Conservation (phyloP, 2,888 invertebrate genomes). For the Magallana nippona region DNA sequence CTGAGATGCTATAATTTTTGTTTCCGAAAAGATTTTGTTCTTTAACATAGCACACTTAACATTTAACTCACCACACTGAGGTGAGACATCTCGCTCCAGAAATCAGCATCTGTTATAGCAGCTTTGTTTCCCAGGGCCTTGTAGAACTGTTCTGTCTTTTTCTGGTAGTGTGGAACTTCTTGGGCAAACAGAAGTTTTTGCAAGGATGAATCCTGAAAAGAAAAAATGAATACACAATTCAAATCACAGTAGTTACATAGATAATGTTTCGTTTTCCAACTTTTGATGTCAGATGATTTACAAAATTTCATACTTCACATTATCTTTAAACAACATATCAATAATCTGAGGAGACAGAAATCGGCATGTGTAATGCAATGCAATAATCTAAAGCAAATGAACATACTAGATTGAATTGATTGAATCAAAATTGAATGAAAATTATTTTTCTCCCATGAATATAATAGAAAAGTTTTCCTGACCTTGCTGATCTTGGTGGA, state of each 20-base stretch:
- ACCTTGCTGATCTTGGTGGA: conserved; percentile 57
- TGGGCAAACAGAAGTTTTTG: conserved; percentile 46
- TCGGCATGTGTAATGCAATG: too few relatives aligned
- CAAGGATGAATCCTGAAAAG: conserved; percentile 41
- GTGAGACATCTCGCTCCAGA: conserved; percentile 39
- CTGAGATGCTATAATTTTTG: too few relatives aligned
- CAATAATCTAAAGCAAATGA: too few relatives aligned
- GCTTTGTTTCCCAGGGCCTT: conserved; percentile 31
- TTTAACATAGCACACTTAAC: too few relatives aligned
- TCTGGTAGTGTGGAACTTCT: conserved; percentile 45
- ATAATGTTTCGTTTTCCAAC: too few relatives aligned
- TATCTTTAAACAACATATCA: too few relatives aligned
- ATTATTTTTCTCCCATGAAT: neutral
- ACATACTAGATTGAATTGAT: too few relatives aligned
- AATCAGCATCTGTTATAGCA: conserved; percentile 39
- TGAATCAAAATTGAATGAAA: too few relatives aligned
- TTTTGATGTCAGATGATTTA: too few relatives aligned
- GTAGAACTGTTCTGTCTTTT: conserved; percentile 34
- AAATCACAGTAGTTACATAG: neutral
- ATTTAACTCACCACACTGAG: conserved; percentile 42
- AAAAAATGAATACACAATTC: neutral
- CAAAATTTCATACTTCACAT: too few relatives aligned
- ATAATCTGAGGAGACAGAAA: too few relatives aligned
- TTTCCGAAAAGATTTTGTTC: too few relatives aligned
- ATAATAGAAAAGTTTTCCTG: neutral